Base-by-base conservation (phyloP, 2,888 invertebrate species). In the Xanthorhoe designata region DNA sequence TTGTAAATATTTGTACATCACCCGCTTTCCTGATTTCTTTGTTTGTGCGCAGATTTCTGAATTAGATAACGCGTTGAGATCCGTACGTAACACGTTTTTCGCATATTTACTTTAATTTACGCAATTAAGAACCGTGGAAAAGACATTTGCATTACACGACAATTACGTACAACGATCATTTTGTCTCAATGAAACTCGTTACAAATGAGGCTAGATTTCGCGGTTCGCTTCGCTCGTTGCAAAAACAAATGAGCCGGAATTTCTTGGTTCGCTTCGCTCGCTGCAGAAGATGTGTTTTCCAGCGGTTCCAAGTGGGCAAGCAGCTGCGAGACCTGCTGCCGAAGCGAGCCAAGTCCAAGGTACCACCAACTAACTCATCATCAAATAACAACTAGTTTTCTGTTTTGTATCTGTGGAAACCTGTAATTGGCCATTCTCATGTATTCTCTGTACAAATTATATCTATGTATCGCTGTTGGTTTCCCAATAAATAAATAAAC, bases 301-400 rank as follows among this genome's bases (percentile, higher is more conserved):
- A 92, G 92, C 90, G 91, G 73, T 83, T 91, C 80, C 82, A 78
- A 74, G 81, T 75, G 68, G 83, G 83, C 75, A 80, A 81, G 69
- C 79, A 83, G 83, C 87, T 91, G 83, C 90, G 92, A 19, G 78
- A 75, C 56, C 84, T 82, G 80, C 87, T 92, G 84, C 91, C 91
- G 35, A 42, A 67, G 51, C 72, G 68, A 70, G 88, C 90, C 80
- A 88, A 86, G 80, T 79, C 75, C 79, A 91, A 91, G 92, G 92
- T 92, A 80, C 54, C 51, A 29, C 58, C 15, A 15, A 10, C 24
- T 59, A 50, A 52, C 50, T 17, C 17, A 15, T 7, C 47, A 32
- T 32, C 32, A 24, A 24, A 24, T 32, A 32, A 32, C 8, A 32
- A 6, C 32, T 7, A 5, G n/a, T n/a, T n/a, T n/a, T n/a, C n/a